These are phyloP conservation scores for Asbolus verrucosus DNA, from an alignment of 1,140 invertebrate genomes.

Conservation along the genomic window DNA sequence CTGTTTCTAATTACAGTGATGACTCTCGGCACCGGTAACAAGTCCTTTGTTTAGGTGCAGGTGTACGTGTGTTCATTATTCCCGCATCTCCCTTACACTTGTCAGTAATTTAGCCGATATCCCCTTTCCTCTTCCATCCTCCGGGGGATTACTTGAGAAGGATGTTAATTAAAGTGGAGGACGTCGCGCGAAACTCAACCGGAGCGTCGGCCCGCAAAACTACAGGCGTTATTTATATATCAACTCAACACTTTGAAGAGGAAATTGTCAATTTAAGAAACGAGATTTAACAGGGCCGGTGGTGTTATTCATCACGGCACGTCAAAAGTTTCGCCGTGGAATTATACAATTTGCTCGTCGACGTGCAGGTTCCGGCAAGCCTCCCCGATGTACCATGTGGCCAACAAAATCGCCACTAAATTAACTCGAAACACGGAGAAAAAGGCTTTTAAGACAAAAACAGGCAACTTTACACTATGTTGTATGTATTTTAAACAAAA, in stretches of 20 bases:
- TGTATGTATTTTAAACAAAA: no score
- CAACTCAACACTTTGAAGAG: constrained; percentile 38
- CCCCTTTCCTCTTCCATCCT: constrained; percentile 42
- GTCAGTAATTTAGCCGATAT: constrained; percentile 50
- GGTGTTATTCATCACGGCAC: constrained; percentile 2
- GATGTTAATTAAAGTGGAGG: constrained; percentile 55
- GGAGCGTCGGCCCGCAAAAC: constrained; percentile 36
- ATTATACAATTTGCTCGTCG: no score
- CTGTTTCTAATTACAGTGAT: constrained; percentile 52
- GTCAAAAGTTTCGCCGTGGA: no score
- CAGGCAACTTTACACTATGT: no score
- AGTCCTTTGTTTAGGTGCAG: constrained; percentile 52
- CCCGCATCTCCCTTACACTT: constrained; percentile 47
- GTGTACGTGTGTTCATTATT: constrained; percentile 54
- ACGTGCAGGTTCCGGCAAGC: no score
- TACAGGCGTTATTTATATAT: constrained; percentile 42
- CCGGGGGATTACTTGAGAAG: constrained; percentile 51
- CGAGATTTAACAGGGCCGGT: constrained; percentile 21
- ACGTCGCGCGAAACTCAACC: constrained; percentile 40
- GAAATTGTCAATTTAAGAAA: constrained; percentile 42
- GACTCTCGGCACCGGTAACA: constrained; percentile 43
- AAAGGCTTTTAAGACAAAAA: no score
- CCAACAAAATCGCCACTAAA: no score
- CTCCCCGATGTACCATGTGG: no score
- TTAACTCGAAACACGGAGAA: no score